Conservation (phyloP, 2,113 vertebrate species). For the Percopsis transmontana region DNA sequence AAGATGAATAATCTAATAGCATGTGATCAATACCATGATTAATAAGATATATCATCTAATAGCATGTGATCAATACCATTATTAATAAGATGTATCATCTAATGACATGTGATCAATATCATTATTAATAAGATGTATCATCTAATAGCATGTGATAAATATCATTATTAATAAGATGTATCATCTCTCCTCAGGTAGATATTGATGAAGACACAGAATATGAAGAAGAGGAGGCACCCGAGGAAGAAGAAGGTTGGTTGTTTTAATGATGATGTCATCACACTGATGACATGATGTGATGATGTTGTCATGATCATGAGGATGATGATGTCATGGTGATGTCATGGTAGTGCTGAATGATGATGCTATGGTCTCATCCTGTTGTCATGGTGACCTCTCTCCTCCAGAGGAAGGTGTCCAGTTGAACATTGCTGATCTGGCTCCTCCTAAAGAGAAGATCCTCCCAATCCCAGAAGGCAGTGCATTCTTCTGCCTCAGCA, state of each 20-base stretch:
- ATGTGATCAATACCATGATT: no score
- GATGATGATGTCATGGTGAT: no score
- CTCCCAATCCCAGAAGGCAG: constrained; percentile 91
- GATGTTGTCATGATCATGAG: no score
- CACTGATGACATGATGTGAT: no score
- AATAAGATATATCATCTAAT: no score
- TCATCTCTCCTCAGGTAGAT: not conserved
- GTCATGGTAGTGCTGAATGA: no score
- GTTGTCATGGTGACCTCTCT: not conserved
- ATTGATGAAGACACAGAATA: constrained; percentile 48
- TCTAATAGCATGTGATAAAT: not conserved
- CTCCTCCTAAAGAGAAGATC: constrained; percentile 86
- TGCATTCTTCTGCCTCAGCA: constrained; percentile 91
- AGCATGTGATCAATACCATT: no score
- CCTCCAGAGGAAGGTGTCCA: constrained; percentile 65
- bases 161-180: no score
- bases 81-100: no score
- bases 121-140: no score
- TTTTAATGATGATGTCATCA: not conserved
- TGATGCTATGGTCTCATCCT: not conserved
- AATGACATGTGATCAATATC: no score
- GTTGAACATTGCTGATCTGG: constrained; percentile 83
- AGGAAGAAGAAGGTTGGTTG: constrained; percentile 24
- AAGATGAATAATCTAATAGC: no score
- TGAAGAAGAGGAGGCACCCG: constrained; percentile 44